A percentile compares a stretch with the other conserved stretches of the same genome.
Evolutionary conservation across 2,113 vertebrate genomes (phyloP).

Genomic region (Eptatretus burgeri): DNA sequence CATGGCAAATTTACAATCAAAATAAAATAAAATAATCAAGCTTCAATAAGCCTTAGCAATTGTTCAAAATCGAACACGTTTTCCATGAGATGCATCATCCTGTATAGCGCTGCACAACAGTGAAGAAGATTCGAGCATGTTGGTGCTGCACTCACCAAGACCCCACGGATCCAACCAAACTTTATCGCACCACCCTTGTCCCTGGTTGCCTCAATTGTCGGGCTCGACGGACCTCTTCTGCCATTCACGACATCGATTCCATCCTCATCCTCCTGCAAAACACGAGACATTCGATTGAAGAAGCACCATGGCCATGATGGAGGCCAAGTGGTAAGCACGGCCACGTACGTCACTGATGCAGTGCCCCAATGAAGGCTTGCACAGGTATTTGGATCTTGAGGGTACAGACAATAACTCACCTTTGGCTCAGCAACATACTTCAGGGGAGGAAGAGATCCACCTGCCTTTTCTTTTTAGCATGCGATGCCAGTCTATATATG

Average conservation of each 20-base stretch:
- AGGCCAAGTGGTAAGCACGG: neutral
- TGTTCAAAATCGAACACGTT: neutral
- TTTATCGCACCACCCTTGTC: slow-evolving; percentile 39
- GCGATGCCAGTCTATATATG: too few species aligned
- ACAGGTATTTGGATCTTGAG: too few species aligned
- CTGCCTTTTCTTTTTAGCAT: too few species aligned
- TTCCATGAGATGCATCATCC: neutral
- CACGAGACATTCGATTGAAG: too few species aligned
- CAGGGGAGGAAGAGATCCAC: too few species aligned
- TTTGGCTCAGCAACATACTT: too few species aligned
- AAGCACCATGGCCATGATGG: neutral
- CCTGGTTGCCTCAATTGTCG: neutral
- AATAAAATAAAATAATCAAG: neutral
- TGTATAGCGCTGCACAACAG: neutral
- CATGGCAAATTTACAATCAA: neutral
- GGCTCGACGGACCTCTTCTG: neutral
- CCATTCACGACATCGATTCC: neutral
- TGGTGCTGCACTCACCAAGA: slow-evolving; percentile 33
- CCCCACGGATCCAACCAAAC: slow-evolving; percentile 93
- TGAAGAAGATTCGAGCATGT: neutral
- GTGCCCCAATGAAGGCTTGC: too few species aligned
- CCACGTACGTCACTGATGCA: neutral
- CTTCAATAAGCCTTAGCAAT: neutral
- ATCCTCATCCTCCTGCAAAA: neutral
- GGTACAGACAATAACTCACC: too few species aligned